Evolutionary conservation across 2,888 invertebrate genomes (phyloP).

Genomic region (Taphrorychus bicolor): DNA sequence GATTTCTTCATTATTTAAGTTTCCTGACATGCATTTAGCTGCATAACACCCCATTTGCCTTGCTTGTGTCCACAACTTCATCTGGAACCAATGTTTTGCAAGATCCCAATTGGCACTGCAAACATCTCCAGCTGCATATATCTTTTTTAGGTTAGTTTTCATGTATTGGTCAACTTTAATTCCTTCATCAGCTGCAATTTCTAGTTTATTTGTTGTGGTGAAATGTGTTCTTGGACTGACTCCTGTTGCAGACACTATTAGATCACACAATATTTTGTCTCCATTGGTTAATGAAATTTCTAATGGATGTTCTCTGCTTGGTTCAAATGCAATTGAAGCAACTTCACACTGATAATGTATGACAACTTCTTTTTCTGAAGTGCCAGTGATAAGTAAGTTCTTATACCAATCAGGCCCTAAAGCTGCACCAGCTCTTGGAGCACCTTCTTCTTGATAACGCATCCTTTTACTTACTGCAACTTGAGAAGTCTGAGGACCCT

Average conservation of each 20-base stretch:
- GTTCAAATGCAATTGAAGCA: constrained; percentile 57
- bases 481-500: no score
- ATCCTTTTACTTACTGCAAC: constrained; percentile 63
- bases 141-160: constrained; percentile 76
- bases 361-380: constrained; percentile 61
- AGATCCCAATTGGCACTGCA: constrained; percentile 82
- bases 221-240: constrained; percentile 76
- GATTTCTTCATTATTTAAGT: constrained; percentile 67
- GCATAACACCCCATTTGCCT: constrained; percentile 96
- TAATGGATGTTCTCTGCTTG: constrained; percentile 68
- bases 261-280: constrained; percentile 78
- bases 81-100: constrained; percentile 89
- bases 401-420: constrained; percentile 97
- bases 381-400: constrained; percentile 68
- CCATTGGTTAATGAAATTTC: constrained; percentile 78
- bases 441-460: constrained; percentile 70
- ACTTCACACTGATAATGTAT: constrained; percentile 71
- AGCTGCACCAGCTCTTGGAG: constrained; percentile 79
- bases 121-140: constrained; percentile 97
- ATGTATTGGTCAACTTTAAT: constrained; percentile 85
- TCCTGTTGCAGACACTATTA: constrained; percentile 95
- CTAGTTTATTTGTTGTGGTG: constrained; percentile 63
- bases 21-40: constrained; percentile 85
- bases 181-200: constrained; percentile 76
- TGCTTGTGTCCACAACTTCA: constrained; percentile 98